These are phyloP conservation scores for Sinella curviseta DNA, from an alignment of 1,140 invertebrate genomes.

Conservation along the genomic window DNA sequence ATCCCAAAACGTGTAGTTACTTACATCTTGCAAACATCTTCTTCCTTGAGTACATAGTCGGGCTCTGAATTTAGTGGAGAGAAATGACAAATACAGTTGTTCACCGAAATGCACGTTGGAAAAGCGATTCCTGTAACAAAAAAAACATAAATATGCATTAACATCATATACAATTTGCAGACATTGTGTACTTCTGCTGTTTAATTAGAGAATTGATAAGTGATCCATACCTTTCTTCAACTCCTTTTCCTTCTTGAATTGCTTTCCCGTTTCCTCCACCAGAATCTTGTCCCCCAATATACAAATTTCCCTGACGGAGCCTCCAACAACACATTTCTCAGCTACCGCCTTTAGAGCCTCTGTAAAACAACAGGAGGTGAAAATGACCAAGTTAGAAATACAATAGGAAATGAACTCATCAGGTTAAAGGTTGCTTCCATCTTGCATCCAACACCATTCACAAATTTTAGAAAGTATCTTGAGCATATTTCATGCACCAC, in stretches of 20 bases:
- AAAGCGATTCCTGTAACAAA: conserved; percentile 79
- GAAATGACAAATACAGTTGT: conserved; percentile 99
- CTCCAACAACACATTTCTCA: conserved; percentile 80
- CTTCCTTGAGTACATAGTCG: conserved; percentile 83
- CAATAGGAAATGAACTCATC: no score
- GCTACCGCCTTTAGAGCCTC: conserved; percentile 86
- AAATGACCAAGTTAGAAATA: neutral
- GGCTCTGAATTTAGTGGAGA: conserved; percentile 91
- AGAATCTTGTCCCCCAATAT: conserved; percentile 86
- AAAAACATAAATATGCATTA: conserved; percentile 6
- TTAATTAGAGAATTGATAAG: neutral
- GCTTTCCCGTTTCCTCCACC: conserved; percentile 87
- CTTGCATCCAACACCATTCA: neutral
- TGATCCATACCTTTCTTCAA: conserved; percentile 77
- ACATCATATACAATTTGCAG: neutral
- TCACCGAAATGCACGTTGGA: conserved; percentile 96
- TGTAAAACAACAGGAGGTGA: conserved; percentile 57
- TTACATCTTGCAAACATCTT: conserved; percentile 97
- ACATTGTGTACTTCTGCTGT: neutral
- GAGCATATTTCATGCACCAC: no score
- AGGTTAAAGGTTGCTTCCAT: neutral
- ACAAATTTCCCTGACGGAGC: conserved; percentile 88
- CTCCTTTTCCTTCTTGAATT: conserved; percentile 98
- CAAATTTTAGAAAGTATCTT: no score
- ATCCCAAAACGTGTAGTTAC: no score